Evolutionary conservation across 2,888 invertebrate species (phyloP).

Genomic region (Aquatica leii): DNA sequence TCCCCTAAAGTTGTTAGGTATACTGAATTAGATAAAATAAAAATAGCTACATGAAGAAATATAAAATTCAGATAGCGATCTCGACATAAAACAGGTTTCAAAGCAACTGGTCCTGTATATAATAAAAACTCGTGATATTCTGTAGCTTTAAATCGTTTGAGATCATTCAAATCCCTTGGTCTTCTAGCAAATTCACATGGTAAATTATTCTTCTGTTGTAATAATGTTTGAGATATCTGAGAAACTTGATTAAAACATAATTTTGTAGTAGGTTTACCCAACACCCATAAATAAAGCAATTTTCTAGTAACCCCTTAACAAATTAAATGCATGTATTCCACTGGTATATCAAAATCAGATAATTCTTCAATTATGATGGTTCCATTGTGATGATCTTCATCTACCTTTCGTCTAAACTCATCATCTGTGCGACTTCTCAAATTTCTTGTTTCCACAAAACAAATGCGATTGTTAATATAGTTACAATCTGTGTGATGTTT

Average conservation of each 20-base stretch:
- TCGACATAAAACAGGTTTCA: conserved; percentile 17
- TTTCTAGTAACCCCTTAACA: conserved; percentile 25
- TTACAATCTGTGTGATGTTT: conserved; percentile 24
- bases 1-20: conserved; percentile 19
- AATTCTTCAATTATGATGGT: conserved; percentile 10
- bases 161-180: conserved; percentile 27
- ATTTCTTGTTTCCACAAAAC: conserved; percentile 10
- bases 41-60: conserved; percentile 26
- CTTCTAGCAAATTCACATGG: conserved; percentile 34
- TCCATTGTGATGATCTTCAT: conserved; percentile 25
- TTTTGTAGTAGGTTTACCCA: conserved; percentile 1
- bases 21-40: conserved; percentile 17
- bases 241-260: background rate
- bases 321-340: conserved; percentile 27
- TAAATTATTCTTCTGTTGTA: conserved; percentile 13
- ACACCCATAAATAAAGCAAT: conserved; percentile 20
- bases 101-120: conserved; percentile 32
- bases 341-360: conserved; percentile 15
- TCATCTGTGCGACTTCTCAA: conserved; percentile 18
- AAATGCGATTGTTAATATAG: conserved; percentile 18
- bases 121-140: conserved; percentile 33
- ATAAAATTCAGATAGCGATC: conserved; percentile 30
- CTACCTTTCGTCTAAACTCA: conserved; percentile 13
- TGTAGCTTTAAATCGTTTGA: conserved; percentile 38
- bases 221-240: conserved; percentile 2